Evolutionary conservation across 2,113 vertebrate species (phyloP).

Genomic region (Clinocottus analis): DNA sequence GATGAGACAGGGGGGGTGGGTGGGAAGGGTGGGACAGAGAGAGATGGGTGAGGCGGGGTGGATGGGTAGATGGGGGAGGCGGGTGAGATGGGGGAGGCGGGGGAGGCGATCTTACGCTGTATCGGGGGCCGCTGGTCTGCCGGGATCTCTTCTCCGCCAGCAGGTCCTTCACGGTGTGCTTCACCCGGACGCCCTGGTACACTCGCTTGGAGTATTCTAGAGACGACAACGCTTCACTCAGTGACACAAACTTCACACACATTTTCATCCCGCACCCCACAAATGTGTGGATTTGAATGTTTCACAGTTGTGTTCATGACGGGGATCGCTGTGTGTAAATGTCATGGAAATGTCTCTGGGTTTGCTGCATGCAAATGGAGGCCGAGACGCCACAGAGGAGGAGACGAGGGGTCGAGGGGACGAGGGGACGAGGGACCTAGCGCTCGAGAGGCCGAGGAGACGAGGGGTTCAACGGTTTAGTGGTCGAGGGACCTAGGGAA

Average conservation of each 20-base stretch:
- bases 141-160: slow-evolving; percentile 93
- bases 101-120: slow-evolving; percentile 90
- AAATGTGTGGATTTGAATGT: slow-evolving; percentile 75
- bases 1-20: too few species aligned
- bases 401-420: too few species aligned
- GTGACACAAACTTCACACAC: slow-evolving; percentile 25
- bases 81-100: too few species aligned
- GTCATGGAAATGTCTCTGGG: slow-evolving; percentile 78
- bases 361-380: slow-evolving; percentile 72
- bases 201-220: slow-evolving; percentile 91
- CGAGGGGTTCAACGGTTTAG: too few species aligned
- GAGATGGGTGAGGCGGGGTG: too few species aligned
- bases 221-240: not conserved
- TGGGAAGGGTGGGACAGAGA: too few species aligned
- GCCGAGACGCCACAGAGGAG: too few species aligned
- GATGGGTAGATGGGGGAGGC: too few species aligned
- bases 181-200: slow-evolving; percentile 96
- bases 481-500: too few species aligned
- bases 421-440: too few species aligned
- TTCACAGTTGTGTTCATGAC: slow-evolving; percentile 72
- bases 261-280: slow-evolving; percentile 63
- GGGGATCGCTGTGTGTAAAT: slow-evolving; percentile 69
- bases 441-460: too few species aligned
- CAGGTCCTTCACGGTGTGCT: slow-evolving; percentile 97
- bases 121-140: slow-evolving; percentile 86